These are phyloP conservation scores for Platanista minor DNA, from an alignment of 2,113 vertebrate genomes.

Conservation along the genomic window DNA sequence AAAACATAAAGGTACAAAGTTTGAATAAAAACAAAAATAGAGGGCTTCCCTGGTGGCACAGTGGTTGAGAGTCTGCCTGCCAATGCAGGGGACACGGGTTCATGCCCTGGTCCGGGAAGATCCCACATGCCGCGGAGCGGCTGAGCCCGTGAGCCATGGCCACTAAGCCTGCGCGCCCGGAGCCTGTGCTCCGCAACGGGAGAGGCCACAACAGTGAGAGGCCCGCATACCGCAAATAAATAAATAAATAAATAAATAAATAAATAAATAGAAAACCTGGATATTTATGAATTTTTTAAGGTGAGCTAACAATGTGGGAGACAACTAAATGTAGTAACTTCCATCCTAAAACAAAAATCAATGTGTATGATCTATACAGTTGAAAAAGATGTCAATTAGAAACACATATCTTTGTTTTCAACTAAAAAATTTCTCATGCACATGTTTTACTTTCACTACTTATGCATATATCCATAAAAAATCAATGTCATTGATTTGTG, in stretches of 20 bases:
- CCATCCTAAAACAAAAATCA: background rate
- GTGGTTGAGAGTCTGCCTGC: too few species aligned
- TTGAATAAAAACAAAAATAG: background rate
- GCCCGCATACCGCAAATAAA: too few species aligned
- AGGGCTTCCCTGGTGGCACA: too few species aligned
- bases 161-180: too few species aligned
- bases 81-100: too few species aligned
- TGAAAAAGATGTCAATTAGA: background rate
- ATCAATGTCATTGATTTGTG: background rate
- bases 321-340: background rate
- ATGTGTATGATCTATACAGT: background rate
- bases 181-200: too few species aligned
- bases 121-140: too few species aligned
- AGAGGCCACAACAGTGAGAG: too few species aligned
- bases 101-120: too few species aligned
- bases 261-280: background rate
- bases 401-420: background rate
- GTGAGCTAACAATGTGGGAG: background rate
- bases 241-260: too few species aligned
- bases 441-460: background rate
- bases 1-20: background rate
- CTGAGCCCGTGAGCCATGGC: too few species aligned
- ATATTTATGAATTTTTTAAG: background rate
- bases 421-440: background rate
- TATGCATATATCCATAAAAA: background rate